Evolutionary conservation across 2,888 invertebrate genomes (phyloP).

Genomic region (Stenoptilia bipunctidactyla): DNA sequence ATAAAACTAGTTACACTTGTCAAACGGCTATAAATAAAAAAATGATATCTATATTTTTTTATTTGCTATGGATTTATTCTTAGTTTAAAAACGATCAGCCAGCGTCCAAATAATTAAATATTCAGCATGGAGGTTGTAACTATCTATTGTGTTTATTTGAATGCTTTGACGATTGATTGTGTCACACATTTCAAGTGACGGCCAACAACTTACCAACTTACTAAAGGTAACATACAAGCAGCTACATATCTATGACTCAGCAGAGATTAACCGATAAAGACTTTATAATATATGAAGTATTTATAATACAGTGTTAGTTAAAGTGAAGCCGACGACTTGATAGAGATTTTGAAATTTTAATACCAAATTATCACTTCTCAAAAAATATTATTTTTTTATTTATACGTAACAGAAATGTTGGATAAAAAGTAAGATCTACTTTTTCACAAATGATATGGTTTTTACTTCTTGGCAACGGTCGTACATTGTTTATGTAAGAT

Average conservation of each 20-base stretch:
- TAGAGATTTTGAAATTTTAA: too few species aligned
- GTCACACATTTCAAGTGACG: not conserved
- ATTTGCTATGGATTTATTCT: not conserved
- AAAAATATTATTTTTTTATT: too few species aligned
- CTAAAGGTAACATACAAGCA: not conserved
- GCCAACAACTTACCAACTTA: not conserved
- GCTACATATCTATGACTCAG: not conserved
- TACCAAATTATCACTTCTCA: too few species aligned
- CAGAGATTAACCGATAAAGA: not conserved
- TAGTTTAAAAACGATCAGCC: constrained; percentile 12
- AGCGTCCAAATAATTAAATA: constrained; percentile 20
- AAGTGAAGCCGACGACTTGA: too few species aligned
- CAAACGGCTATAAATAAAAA: constrained; percentile 4
- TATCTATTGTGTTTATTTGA: constrained; percentile 9
- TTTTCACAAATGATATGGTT: too few species aligned
- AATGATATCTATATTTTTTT: not conserved
- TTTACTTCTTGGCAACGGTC: too few species aligned
- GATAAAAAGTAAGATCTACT: too few species aligned
- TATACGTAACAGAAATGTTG: too few species aligned
- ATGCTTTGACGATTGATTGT: constrained; percentile 14
- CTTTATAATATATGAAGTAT: too few species aligned
- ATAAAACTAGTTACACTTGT: constrained; percentile 5
- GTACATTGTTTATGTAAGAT: too few species aligned
- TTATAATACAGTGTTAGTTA: too few species aligned
- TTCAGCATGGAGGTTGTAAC: not conserved